These are phyloP conservation scores for Polydesmus complanatus DNA, from an alignment of 2,888 invertebrate species.

Conservation along the genomic window DNA sequence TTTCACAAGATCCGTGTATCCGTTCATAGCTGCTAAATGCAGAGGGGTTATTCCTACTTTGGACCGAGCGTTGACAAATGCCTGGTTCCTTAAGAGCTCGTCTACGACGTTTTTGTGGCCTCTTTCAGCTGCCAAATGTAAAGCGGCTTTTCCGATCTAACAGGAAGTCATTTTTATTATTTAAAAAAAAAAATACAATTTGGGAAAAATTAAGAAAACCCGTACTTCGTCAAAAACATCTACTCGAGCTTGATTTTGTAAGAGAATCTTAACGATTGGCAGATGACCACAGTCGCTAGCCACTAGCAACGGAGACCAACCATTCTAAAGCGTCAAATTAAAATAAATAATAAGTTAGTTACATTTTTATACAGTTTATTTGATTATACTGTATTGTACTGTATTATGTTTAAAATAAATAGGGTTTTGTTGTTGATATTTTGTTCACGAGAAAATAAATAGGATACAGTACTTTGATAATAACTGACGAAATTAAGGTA, in stretches of 20 bases:
- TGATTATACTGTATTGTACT: no score
- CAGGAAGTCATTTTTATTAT: constrained; percentile 8
- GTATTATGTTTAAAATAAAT: no score
- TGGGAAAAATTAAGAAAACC: constrained; percentile 21
- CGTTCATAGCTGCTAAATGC: constrained; percentile 93
- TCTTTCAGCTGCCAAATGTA: constrained; percentile 79
- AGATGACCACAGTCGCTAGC: constrained; percentile 92
- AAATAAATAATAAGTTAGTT: constrained; percentile 2
- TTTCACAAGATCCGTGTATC: constrained; percentile 74
- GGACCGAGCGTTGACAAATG: constrained; percentile 97
- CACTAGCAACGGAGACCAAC: constrained; percentile 94
- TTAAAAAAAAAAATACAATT: neutral
- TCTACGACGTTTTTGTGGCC: constrained; percentile 59
- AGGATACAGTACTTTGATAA: no score
- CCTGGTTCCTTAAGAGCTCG: constrained; percentile 74
- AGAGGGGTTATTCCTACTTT: constrained; percentile 91
- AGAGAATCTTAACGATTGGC: constrained; percentile 66
- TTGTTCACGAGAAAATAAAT: no score
- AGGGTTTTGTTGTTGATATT: no score
- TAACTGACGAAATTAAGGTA: no score
- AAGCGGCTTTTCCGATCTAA: constrained; percentile 55
- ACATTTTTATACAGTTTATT: no score
- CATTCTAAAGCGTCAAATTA: constrained; percentile 25
- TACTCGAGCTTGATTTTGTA: constrained; percentile 89
- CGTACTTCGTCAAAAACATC: constrained; percentile 97